Conservation (phyloP, 1,140 invertebrate species). For the Calycopis cecrops region DNA sequence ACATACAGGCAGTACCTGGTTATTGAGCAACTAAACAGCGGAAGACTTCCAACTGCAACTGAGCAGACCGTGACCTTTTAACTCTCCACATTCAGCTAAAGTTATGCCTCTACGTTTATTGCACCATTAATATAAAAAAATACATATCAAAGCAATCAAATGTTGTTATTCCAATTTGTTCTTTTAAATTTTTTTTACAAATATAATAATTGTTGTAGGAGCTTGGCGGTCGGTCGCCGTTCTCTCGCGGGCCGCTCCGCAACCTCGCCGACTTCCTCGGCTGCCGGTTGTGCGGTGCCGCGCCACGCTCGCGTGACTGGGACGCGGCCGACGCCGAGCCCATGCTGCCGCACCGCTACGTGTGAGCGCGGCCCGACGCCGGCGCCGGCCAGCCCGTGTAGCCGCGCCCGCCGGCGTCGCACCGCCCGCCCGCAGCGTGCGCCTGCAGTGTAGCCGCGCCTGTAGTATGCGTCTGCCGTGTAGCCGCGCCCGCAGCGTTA, state of each 20-base stretch:
- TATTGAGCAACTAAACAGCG: too few species aligned
- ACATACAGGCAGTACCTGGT: too few species aligned
- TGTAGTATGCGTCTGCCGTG: neutral
- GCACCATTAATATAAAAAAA: too few species aligned
- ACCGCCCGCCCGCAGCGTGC: neutral
- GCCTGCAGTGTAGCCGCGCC: neutral
- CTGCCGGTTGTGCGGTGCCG: constrained; percentile 43
- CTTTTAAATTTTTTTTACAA: too few species aligned
- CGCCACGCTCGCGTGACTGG: constrained; percentile 36
- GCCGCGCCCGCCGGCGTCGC: constrained; percentile 10
- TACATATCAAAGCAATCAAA: too few species aligned
- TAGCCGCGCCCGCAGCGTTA: neutral
- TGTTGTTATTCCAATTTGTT: too few species aligned
- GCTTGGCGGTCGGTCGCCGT: constrained; percentile 81
- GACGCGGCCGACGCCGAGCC: constrained; percentile 25
- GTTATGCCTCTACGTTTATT: too few species aligned
- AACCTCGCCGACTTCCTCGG: constrained; percentile 91
- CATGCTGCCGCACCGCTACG: constrained; percentile 26
- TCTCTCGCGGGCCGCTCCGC: constrained; percentile 86
- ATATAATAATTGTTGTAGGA: constrained; percentile 35
- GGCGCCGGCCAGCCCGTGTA: constrained; percentile 7
- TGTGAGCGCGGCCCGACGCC: constrained; percentile 25
- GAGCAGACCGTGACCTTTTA: too few species aligned
- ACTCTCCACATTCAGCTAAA: too few species aligned
- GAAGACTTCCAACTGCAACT: too few species aligned